Percentiles rank a stretch among this genome's conserved stretches.
Conservation (phyloP, 2,888 invertebrate species). For the Eilema griseolum region DNA sequence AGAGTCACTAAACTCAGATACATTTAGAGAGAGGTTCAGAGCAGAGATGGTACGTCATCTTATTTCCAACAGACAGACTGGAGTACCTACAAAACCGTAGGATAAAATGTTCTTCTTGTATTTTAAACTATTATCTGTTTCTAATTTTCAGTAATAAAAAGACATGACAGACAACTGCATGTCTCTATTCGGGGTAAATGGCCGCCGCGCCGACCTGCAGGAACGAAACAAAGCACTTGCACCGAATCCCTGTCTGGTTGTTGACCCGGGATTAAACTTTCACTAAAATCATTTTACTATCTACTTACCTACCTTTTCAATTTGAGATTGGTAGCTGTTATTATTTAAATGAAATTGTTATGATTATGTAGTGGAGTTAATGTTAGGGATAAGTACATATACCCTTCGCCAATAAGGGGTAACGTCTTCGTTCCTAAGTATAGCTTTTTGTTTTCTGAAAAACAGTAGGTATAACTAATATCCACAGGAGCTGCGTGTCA, state of each 20-base stretch:
- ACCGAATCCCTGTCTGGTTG: conserved; percentile 75
- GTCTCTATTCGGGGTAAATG: conserved; percentile 69
- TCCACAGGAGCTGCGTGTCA: too few species aligned
- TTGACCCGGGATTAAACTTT: conserved; percentile 68
- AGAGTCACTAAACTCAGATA: background rate
- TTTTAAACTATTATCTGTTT: background rate
- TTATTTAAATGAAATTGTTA: background rate
- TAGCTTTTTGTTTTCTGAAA: too few species aligned
- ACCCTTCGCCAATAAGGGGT: background rate
- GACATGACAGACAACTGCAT: conserved; percentile 20
- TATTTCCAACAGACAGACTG: background rate
- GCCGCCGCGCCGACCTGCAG: conserved; percentile 60
- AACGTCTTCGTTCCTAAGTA: too few species aligned
- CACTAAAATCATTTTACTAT: conserved; percentile 33
- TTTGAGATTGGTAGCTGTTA: background rate
- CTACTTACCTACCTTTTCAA: conserved; percentile 7
- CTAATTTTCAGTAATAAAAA: background rate
- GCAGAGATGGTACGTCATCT: background rate
- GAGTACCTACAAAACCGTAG: background rate
- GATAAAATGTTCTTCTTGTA: background rate
- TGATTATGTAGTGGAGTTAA: background rate
- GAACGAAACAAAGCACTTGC: conserved; percentile 69
- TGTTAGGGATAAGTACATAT: background rate
- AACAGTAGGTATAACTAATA: too few species aligned
- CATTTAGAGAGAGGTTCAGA: background rate